Evolutionary conservation across 2,113 vertebrate genomes (phyloP).

Genomic region (Bucco capensis): DNA sequence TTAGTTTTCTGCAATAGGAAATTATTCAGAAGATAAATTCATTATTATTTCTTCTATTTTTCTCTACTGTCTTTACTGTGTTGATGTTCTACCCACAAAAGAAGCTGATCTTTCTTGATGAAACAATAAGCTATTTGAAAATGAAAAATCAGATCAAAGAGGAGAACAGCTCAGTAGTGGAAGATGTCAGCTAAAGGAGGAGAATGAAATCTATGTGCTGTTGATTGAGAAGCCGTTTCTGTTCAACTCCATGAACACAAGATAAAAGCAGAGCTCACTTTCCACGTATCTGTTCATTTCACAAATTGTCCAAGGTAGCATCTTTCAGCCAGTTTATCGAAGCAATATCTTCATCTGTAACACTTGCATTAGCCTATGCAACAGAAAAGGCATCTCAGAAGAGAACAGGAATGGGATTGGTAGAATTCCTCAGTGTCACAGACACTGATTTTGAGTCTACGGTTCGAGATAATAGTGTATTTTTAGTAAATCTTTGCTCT

Average conservation of each 20-base stretch:
- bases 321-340: neutral
- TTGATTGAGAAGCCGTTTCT: neutral
- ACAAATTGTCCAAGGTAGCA: neutral
- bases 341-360: neutral
- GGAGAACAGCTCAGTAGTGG: neutral
- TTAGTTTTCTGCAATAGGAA: constrained; percentile 47
- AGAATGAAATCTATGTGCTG: neutral
- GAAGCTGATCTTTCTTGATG: constrained; percentile 12
- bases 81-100: neutral
- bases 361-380: neutral
- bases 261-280: neutral
- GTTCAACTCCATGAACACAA: neutral
- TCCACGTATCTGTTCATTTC: neutral
- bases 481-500: neutral
- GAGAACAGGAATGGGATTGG: neutral
- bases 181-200: neutral
- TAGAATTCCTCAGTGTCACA: neutral
- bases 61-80: neutral
- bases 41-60: constrained; percentile 14
- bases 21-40: constrained; percentile 36
- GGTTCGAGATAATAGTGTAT: neutral
- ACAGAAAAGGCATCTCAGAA: neutral
- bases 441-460: neutral
- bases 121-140: constrained; percentile 33
- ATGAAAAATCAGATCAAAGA: constrained; percentile 35